Conservation (phyloP, 2,797 vertebrate genomes). For the Lacerta agilis region DNA sequence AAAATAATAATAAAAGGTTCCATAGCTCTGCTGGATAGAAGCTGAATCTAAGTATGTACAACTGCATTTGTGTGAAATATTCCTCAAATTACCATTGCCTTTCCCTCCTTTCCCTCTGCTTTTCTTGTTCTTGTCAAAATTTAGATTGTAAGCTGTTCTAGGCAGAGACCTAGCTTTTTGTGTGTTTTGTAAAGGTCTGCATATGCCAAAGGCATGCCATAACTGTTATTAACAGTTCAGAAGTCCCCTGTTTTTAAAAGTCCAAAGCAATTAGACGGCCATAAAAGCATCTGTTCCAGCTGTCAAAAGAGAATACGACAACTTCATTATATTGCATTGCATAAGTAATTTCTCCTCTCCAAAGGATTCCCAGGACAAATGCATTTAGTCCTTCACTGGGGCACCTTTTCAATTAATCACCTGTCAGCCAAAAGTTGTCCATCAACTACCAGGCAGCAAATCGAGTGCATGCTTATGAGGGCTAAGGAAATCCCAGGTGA, state of each 20-base stretch:
- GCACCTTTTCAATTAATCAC: constrained; percentile 18
- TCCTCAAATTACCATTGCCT: too few relatives aligned
- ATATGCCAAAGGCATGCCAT: too few relatives aligned
- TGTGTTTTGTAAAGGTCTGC: too few relatives aligned
- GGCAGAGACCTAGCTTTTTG: too few relatives aligned
- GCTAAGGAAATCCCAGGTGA: not conserved
- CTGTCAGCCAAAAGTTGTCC: constrained; percentile 13
- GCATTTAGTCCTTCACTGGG: not conserved
- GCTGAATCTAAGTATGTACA: too few relatives aligned
- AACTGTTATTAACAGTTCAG: not conserved
- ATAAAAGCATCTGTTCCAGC: not conserved
- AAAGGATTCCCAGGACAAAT: not conserved
- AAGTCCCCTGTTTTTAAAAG: not conserved
- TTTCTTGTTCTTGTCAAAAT: too few relatives aligned
- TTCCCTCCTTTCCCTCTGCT: too few relatives aligned
- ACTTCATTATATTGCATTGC: constrained; percentile 22
- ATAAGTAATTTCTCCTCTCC: not conserved
- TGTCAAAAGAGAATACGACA: constrained; percentile 1
- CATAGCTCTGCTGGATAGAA: too few relatives aligned
- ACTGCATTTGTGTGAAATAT: too few relatives aligned
- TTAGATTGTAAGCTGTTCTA: too few relatives aligned
- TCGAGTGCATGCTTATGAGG: not conserved
- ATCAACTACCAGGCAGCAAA: constrained; percentile 16
- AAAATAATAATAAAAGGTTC: too few relatives aligned
- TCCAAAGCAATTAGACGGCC: not conserved